Percentiles rank a stretch among this genome's conserved stretches.
Conservation (phyloP, 2,797 vertebrate genomes). For the Agapornis canus region DNA sequence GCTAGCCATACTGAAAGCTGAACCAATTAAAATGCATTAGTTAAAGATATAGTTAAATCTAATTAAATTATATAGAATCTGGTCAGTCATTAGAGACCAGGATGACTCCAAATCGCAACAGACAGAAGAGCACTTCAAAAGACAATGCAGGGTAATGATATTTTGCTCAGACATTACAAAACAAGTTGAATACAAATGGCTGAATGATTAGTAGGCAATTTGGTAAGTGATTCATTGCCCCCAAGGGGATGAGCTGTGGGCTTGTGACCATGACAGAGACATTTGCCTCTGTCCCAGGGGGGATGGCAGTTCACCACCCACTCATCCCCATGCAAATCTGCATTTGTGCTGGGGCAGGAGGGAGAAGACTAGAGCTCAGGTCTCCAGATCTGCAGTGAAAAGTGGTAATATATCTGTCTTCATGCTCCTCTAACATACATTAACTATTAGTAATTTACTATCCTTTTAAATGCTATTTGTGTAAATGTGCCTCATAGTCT, state of each 20-base stretch:
- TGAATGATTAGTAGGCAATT: background rate
- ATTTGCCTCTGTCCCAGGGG: background rate
- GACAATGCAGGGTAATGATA: background rate
- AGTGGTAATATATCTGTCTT: background rate
- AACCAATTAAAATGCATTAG: background rate
- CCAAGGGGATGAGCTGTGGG: background rate
- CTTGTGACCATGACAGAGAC: background rate
- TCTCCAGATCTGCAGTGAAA: background rate
- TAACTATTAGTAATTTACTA: constrained; percentile 7
- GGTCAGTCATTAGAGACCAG: background rate
- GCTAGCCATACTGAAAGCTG: background rate
- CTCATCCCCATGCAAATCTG: background rate
- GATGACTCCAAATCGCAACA: background rate
- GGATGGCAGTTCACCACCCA: background rate
- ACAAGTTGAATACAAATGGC: background rate
- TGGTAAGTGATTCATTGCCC: background rate
- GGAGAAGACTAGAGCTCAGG: background rate
- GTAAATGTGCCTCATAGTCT: background rate
- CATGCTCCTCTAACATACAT: background rate
- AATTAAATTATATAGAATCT: background rate
- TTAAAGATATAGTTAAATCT: background rate
- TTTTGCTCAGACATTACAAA: background rate
- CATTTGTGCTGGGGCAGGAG: background rate
- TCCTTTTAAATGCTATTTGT: constrained; percentile 17
- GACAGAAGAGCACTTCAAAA: background rate